A percentile compares a stretch with the other conserved stretches of the same genome.
These are phyloP conservation scores for Drosophila nikananu DNA, from an alignment of 1,140 invertebrate species.

Conservation along the genomic window DNA sequence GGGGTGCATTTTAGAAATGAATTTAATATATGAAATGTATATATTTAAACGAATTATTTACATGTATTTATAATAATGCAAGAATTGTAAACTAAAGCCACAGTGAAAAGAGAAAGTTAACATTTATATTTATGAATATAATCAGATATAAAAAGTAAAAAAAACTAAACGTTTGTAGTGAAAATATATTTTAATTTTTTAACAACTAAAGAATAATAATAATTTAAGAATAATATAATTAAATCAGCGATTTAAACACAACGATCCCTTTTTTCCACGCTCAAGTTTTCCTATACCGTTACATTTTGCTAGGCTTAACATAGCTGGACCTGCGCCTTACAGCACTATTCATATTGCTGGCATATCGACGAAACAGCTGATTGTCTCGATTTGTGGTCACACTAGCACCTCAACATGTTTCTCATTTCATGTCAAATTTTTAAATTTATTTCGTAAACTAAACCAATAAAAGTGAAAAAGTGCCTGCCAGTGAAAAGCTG, in stretches of 20 bases:
- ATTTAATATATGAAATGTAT: not conserved
- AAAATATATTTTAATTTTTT: not conserved
- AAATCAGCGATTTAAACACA: too few species aligned
- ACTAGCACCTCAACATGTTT: conserved; percentile 48
- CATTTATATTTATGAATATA: too few species aligned
- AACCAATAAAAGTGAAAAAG: conserved; percentile 21
- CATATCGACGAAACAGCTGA: conserved; percentile 28
- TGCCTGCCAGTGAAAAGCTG: not conserved
- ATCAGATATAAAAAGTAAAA: not conserved
- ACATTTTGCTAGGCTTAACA: conserved; percentile 18
- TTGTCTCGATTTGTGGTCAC: conserved; percentile 25
- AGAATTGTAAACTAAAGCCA: not conserved
- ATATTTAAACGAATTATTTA: not conserved
- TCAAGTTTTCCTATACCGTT: not conserved
- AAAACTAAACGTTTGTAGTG: not conserved
- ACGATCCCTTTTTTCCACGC: not conserved
- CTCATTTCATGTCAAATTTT: conserved; percentile 23
- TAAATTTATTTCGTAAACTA: conserved; percentile 43
- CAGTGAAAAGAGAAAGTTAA: not conserved
- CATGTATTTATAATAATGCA: not conserved
- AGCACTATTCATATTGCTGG: conserved; percentile 1
- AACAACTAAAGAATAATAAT: too few species aligned
- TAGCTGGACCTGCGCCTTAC: not conserved
- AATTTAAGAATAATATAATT: not conserved
- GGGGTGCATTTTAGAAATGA: not conserved